Evolutionary conservation across 2,888 invertebrate genomes (phyloP), one percentile per base, ranked within the genome.

Genomic region (Hypomecis punctinalis): DNA sequence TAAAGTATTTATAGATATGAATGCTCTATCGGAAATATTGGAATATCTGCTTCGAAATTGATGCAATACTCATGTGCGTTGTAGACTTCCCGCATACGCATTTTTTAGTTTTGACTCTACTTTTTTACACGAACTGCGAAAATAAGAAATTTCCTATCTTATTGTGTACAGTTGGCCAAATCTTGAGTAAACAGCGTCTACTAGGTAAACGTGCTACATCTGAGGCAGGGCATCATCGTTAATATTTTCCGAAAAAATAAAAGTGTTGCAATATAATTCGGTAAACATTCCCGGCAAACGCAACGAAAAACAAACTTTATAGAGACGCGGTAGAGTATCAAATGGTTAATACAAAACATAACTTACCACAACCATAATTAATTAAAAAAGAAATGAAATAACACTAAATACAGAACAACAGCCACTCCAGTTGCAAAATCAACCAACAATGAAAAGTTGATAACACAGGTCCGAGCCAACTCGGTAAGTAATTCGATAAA

Each of bases 381-480:
- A 75, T 73, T 69, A 4, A 53, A 42, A 8, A 71, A 71, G 66
- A 67, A 75, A 66, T 58, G 73, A 23, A 46, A 75, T 74, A 74
- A 54, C 74, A 78, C 75, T 77, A 69, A 72, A 73, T 71, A 76
- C 75, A 73, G 72, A 75, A 79, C 75, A 75, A 72, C 82, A 78
- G 71, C 78, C 80, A 83, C 82, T 81, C 73, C 74, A 76, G 83
- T 76, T 79, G 82, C 80, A 76, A 82, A 85, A 81, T 77, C 77
- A 78, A 84, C 81, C 75, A 74, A 76, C 74, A 83, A 79, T 81
- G 82, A 78, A 75, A 74, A 79, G 78, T 77, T 73, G 73, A 67
- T 74, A 70, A 68, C 73, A 71, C 72, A 69, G 74, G 77, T 76
- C 76, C 70, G 53, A 57, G 66, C 51, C 58, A 59, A 72, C 67